Percentiles rank a stretch among this genome's conserved stretches.
These are phyloP conservation scores for Sebastes taczanowskii DNA, from an alignment of 2,797 vertebrate species.

Conservation along the genomic window DNA sequence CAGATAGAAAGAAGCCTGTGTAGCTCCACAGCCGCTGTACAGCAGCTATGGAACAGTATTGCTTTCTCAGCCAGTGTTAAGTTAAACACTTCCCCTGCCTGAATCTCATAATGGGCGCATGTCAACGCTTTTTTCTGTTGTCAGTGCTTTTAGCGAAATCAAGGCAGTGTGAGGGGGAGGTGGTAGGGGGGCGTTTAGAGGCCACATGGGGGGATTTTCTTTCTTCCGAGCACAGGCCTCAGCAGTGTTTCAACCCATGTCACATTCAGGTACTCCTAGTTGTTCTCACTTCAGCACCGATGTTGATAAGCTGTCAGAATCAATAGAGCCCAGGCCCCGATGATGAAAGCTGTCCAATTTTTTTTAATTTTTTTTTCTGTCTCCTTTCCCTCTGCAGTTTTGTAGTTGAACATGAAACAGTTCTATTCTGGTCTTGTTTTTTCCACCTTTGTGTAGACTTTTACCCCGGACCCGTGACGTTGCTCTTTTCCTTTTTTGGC, in stretches of 20 bases:
- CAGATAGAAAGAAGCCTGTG: conserved; percentile 22
- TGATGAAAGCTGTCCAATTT: conserved; percentile 64
- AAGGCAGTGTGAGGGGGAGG: conserved; percentile 19
- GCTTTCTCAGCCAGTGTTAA: conserved; percentile 42
- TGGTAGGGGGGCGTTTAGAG: neutral
- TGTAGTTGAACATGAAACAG: conserved; percentile 54
- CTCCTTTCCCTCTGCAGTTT: conserved; percentile 38
- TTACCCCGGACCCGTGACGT: conserved; percentile 15
- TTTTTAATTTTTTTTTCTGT: neutral
- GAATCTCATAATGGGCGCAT: conserved; percentile 57
- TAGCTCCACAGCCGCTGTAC: conserved; percentile 13
- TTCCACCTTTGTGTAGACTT: conserved; percentile 17
- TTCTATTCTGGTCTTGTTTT: conserved; percentile 46
- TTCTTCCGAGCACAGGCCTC: conserved; percentile 18
- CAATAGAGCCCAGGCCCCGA: conserved; percentile 45
- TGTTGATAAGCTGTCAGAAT: conserved; percentile 79
- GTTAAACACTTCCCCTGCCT: conserved; percentile 49
- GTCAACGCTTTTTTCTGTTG: conserved; percentile 42
- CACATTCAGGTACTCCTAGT: conserved; percentile 60
- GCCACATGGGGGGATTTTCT: conserved; percentile 1
- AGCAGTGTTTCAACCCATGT: conserved; percentile 55
- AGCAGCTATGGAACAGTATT: conserved; percentile 1
- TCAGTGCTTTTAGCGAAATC: conserved; percentile 60
- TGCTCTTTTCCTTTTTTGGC: neutral
- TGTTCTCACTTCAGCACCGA: conserved; percentile 70